Conservation (phyloP, 2,113 vertebrate genomes). For the Dolichallabes microphthalmus region DNA sequence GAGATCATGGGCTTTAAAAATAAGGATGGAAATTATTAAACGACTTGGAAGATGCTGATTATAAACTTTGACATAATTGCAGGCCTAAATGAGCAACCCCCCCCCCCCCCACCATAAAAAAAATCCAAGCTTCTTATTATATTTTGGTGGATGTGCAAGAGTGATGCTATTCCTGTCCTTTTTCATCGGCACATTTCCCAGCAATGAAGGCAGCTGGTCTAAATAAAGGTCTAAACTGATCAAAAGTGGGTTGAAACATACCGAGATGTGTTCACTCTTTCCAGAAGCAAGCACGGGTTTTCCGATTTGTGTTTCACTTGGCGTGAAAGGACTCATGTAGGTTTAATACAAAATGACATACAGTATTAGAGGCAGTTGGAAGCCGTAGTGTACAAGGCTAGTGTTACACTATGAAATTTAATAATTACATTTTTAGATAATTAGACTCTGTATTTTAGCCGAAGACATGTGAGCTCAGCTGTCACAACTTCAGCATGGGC, state of each 20-base stretch:
- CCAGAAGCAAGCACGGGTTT: slow-evolving; percentile 29
- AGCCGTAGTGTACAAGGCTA: not conserved
- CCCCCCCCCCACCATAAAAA: not conserved
- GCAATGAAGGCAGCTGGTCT: slow-evolving; percentile 47
- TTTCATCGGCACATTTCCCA: slow-evolving; percentile 33
- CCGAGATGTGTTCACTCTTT: slow-evolving; percentile 46
- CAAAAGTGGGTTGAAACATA: slow-evolving; percentile 37
- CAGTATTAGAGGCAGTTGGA: slow-evolving; percentile 19
- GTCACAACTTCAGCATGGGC: not conserved
- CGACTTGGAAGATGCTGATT: slow-evolving; percentile 31
- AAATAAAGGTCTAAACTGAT: slow-evolving; percentile 48
- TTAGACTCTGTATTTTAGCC: not conserved
- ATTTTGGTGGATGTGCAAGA: slow-evolving; percentile 24
- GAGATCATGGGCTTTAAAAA: slow-evolving; percentile 29
- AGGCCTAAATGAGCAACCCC: slow-evolving; percentile 21
- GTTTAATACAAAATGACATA: slow-evolving; percentile 7
- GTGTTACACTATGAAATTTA: not conserved
- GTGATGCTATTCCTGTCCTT: slow-evolving; percentile 29
- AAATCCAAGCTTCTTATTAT: slow-evolving; percentile 26
- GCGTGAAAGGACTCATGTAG: slow-evolving; percentile 2
- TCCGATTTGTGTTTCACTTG: slow-evolving; percentile 18
- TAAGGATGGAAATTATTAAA: slow-evolving; percentile 44
- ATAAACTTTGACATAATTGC: slow-evolving; percentile 45
- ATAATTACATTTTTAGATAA: not conserved
- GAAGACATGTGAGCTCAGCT: not conserved